phyloP scores from a whole-genome alignment of 2,113 vertebrate genomes.

The Muntiacus muntjak region DNA sequence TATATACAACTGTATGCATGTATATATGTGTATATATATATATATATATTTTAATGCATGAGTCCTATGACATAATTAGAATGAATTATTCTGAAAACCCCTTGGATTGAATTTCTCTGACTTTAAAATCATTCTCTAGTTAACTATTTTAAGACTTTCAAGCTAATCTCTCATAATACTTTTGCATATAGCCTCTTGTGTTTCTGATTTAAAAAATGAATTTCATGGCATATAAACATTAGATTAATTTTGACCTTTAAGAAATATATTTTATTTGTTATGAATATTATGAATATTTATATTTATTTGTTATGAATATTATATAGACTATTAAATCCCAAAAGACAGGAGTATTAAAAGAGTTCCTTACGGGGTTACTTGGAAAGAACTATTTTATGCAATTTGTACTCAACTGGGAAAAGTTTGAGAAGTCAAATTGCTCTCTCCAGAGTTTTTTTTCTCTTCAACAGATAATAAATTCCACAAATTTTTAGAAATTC shows the following conservation, averaged over 20 bases:
- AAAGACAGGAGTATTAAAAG: not conserved
- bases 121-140: not conserved
- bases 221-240: not conserved
- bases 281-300: not conserved
- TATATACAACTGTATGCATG: not conserved
- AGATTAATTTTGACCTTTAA: not conserved
- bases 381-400: not conserved
- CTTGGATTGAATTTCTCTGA: not conserved
- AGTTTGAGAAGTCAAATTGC: not conserved
- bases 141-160: not conserved
- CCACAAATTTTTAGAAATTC: not conserved
- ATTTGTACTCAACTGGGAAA: conserved; percentile 9
- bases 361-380: not conserved
- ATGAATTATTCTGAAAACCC: not conserved
- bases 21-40: not conserved
- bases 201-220: not conserved
- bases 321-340: not conserved
- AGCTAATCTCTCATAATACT: not conserved
- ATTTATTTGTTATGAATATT: not conserved
- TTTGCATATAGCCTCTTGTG: not conserved
- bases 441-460: not conserved
- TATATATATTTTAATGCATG: not conserved
- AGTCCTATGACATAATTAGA: not conserved
- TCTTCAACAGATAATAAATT: conserved; percentile 34
- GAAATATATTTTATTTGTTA: not conserved